These are phyloP conservation scores for Stenoptilia bipunctidactyla DNA, from an alignment of 2,888 invertebrate genomes.

Conservation along the genomic window DNA sequence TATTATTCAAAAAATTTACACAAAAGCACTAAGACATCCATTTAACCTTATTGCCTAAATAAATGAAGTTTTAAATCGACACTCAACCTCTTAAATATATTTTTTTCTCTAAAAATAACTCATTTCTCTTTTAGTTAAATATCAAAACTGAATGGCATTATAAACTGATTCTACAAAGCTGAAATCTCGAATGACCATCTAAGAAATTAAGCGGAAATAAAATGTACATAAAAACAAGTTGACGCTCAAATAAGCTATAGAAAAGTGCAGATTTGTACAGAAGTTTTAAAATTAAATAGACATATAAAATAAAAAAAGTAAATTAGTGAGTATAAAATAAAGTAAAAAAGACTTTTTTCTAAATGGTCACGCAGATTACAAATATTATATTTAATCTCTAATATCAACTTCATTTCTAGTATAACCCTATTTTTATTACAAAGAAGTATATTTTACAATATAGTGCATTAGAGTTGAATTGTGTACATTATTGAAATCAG, in stretches of 20 bases:
- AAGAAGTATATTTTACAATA: constrained; percentile 51
- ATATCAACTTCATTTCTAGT: constrained; percentile 28
- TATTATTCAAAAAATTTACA: constrained; percentile 72
- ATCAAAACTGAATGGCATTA: constrained; percentile 56
- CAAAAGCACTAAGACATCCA: constrained; percentile 73
- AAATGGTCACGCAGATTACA: too few relatives aligned
- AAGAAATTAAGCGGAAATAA: too few relatives aligned
- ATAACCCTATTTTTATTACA: constrained; percentile 36
- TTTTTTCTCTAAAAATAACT: constrained; percentile 70
- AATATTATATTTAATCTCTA: background rate
- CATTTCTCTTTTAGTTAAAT: constrained; percentile 40
- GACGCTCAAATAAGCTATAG: too few relatives aligned
- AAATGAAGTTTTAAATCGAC: constrained; percentile 66
- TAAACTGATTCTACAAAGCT: constrained; percentile 58
- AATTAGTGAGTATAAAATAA: too few relatives aligned
- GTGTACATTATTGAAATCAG: constrained; percentile 54
- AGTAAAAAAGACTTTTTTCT: too few relatives aligned
- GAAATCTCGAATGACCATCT: constrained; percentile 20
- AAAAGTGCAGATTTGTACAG: too few relatives aligned
- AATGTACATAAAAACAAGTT: too few relatives aligned
- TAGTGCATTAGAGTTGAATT: constrained; percentile 54
- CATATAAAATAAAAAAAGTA: too few relatives aligned
- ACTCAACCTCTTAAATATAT: constrained; percentile 61
- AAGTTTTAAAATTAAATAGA: too few relatives aligned
- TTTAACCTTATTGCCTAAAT: constrained; percentile 71